Evolutionary conservation across 2,797 vertebrate genomes (phyloP).

Genomic region (Schizopygopsis pylzovi): DNA sequence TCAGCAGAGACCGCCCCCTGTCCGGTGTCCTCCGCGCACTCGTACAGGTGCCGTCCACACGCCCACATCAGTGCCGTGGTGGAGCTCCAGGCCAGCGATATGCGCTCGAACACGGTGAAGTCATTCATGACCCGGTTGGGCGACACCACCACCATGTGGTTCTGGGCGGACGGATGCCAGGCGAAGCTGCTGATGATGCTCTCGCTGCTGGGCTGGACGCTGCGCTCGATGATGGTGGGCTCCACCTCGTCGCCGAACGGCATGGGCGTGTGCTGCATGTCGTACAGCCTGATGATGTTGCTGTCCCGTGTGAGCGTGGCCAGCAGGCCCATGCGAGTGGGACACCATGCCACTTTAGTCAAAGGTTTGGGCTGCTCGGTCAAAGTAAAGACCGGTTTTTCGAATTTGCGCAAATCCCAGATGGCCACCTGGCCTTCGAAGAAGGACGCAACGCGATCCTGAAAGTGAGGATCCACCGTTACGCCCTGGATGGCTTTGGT

Average conservation of each 20-base stretch:
- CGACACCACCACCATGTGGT: constrained; percentile 97
- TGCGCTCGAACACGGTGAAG: constrained; percentile 98
- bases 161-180: constrained; percentile 96
- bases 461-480: constrained; percentile 94
- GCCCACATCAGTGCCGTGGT: constrained; percentile 97
- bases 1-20: constrained; percentile 79
- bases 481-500: constrained; percentile 98
- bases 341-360: constrained; percentile 97
- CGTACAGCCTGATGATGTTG: constrained; percentile 94
- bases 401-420: constrained; percentile 98
- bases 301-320: constrained; percentile 96
- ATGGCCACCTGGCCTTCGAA: constrained; percentile 98
- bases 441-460: constrained; percentile 94
- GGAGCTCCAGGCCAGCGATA: constrained; percentile 96
- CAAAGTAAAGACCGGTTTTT: constrained; percentile 95
- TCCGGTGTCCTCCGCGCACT: constrained; percentile 88
- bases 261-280: constrained; percentile 98
- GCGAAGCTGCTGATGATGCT: constrained; percentile 94
- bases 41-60: constrained; percentile 93
- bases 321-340: constrained; percentile 92
- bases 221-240: constrained; percentile 98
- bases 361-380: constrained; percentile 95
- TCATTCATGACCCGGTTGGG: constrained; percentile 94
- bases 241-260: constrained; percentile 97
- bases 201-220: constrained; percentile 90